Evolutionary conservation across 2,113 vertebrate species (phyloP).

Genomic region (Oryzias curvinotus): DNA sequence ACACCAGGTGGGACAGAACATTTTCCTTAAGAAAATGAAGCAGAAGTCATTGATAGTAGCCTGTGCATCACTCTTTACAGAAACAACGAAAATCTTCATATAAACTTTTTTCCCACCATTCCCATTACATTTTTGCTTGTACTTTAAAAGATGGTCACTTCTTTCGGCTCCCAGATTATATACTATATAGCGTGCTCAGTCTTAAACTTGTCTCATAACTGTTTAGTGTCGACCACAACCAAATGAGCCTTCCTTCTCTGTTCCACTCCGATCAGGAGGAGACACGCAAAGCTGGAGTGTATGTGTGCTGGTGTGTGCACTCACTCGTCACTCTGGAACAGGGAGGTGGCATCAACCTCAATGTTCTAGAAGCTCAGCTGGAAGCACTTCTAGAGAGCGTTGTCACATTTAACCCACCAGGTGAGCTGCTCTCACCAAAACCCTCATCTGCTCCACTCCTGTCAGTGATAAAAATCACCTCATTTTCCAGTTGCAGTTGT

Average conservation of each 20-base stretch:
- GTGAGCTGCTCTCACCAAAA: conserved; percentile 56
- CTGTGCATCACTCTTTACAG: too few species aligned
- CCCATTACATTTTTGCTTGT: too few species aligned
- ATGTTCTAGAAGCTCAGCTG: conserved; percentile 86
- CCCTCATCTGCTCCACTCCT: background rate
- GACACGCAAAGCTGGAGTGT: conserved; percentile 58
- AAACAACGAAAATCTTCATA: too few species aligned
- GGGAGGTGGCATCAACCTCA: conserved; percentile 83
- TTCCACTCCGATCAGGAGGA: conserved; percentile 53
- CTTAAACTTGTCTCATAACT: background rate
- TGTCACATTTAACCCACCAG: conserved; percentile 88
- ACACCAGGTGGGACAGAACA: conserved; percentile 80
- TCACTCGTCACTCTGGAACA: conserved; percentile 90
- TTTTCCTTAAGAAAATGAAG: too few species aligned
- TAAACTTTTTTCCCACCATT: too few species aligned
- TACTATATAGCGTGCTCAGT: too few species aligned
- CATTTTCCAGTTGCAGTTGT: background rate
- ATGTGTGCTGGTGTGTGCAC: conserved; percentile 70
- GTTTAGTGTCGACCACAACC: background rate
- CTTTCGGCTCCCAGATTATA: too few species aligned
- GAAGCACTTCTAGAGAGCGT: conserved; percentile 86
- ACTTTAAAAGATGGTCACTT: too few species aligned
- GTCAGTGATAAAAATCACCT: background rate
- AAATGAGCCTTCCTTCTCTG: background rate
- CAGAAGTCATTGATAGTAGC: too few species aligned